These are phyloP conservation scores for Conops quadrifasciatus DNA, from an alignment of 2,888 invertebrate species.

Conservation along the genomic window DNA sequence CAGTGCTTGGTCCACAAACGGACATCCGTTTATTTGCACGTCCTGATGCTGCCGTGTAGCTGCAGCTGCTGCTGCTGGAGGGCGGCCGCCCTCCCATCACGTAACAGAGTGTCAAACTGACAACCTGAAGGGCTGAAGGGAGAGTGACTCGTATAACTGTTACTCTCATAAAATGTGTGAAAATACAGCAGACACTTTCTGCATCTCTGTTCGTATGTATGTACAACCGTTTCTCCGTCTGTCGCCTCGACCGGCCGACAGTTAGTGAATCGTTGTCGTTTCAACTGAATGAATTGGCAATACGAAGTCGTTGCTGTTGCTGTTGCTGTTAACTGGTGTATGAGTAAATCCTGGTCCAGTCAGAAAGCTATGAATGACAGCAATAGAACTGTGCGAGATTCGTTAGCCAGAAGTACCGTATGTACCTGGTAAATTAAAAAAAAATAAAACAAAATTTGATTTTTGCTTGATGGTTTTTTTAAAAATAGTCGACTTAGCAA, in stretches of 20 bases:
- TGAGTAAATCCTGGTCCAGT: not conserved
- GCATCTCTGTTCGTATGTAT: not conserved
- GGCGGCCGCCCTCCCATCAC: not conserved
- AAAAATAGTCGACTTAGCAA: too few species aligned
- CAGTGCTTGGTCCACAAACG: conserved; percentile 32
- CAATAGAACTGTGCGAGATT: not conserved
- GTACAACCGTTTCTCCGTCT: too few species aligned
- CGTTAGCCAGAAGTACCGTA: not conserved
- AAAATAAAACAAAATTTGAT: not conserved
- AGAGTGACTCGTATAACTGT: not conserved
- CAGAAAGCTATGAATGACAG: conserved; percentile 6
- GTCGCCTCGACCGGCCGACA: not conserved
- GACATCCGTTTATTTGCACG: conserved; percentile 35
- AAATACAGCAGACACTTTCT: conserved; percentile 14
- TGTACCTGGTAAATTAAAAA: not conserved
- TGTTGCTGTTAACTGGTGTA: not conserved
- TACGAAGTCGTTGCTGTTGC: conserved; percentile 11
- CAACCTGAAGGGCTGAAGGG: not conserved
- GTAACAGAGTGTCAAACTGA: not conserved
- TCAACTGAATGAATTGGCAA: conserved; percentile 11
- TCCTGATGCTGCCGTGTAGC: conserved; percentile 7
- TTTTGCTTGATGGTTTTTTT: too few species aligned
- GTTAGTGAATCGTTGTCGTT: conserved; percentile 3
- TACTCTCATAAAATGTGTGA: conserved; percentile 24
- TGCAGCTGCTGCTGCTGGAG: conserved; percentile 1